phyloP scores from a whole-genome alignment of 2,113 vertebrate genomes.

The Clarias batrachus region DNA sequence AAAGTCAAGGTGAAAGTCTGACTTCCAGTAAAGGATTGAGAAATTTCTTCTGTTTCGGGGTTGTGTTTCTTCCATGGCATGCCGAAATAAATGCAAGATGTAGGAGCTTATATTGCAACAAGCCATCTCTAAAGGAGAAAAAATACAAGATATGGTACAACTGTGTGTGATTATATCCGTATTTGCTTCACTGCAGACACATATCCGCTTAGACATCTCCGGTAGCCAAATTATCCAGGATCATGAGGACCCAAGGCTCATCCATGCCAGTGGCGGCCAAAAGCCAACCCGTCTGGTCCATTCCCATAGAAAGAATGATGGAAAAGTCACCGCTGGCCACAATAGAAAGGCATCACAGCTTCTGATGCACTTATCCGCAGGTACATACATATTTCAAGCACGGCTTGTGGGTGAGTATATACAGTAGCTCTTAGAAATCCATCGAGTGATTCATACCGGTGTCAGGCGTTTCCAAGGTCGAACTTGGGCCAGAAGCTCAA shows the following conservation, averaged over 20 bases:
- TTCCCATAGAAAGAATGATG: no score
- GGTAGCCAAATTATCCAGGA: background rate
- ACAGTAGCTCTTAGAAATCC: slow-evolving; percentile 35
- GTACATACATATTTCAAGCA: slow-evolving; percentile 83
- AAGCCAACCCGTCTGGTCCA: no score
- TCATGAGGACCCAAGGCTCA: no score
- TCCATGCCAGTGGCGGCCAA: no score
- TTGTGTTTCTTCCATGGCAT: background rate
- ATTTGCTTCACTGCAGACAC: background rate
- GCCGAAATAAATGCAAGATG: background rate
- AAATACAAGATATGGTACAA: background rate
- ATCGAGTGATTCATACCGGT: slow-evolving; percentile 75
- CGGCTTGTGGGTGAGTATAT: slow-evolving; percentile 83
- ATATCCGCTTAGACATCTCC: no score
- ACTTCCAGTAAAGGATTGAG: background rate
- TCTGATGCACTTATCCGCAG: slow-evolving; percentile 54
- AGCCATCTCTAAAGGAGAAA: background rate
- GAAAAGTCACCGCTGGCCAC: no score
- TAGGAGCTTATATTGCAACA: background rate
- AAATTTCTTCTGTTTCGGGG: background rate
- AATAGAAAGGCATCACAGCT: no score
- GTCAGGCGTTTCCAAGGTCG: slow-evolving; percentile 34
- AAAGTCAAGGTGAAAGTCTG: background rate
- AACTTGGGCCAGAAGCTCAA: slow-evolving; percentile 81
- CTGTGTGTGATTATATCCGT: background rate